Conservation (phyloP, 1,140 invertebrate species). For the Druon quercuslanigerum region DNA sequence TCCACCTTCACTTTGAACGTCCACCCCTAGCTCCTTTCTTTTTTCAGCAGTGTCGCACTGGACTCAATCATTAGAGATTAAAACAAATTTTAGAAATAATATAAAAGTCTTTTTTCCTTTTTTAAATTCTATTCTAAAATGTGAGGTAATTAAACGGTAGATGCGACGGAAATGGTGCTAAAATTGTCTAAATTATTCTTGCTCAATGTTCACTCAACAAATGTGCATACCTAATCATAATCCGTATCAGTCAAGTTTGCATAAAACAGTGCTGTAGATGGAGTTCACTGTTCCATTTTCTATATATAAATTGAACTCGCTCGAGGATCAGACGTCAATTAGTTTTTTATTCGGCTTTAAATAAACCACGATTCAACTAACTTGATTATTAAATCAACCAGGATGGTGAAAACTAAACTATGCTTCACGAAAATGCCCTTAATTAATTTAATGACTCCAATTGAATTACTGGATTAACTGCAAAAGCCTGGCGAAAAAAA, state of each 20-base stretch:
- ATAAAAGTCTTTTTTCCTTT: too few species aligned
- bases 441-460: too few species aligned
- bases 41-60: too few species aligned
- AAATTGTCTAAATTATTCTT: constrained; percentile 20
- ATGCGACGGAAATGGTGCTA: constrained; percentile 1
- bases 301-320: background rate
- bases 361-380: background rate
- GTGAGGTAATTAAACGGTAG: too few species aligned
- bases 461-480: too few species aligned
- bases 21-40: too few species aligned
- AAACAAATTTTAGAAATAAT: too few species aligned
- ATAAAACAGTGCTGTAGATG: constrained; percentile 14
- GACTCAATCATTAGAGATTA: too few species aligned
- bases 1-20: too few species aligned
- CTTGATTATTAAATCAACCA: background rate
- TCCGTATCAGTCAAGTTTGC: constrained; percentile 8
- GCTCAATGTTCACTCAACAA: constrained; percentile 9
- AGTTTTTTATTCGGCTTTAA: background rate
- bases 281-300: constrained; percentile 18
- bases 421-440: too few species aligned
- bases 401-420: background rate
- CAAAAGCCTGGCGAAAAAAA: too few species aligned
- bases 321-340: constrained; percentile 5
- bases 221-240: constrained; percentile 20
- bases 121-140: too few species aligned